phyloP scores from a whole-genome alignment of 2,888 invertebrate genomes.

The Protodeltote pygarga region DNA sequence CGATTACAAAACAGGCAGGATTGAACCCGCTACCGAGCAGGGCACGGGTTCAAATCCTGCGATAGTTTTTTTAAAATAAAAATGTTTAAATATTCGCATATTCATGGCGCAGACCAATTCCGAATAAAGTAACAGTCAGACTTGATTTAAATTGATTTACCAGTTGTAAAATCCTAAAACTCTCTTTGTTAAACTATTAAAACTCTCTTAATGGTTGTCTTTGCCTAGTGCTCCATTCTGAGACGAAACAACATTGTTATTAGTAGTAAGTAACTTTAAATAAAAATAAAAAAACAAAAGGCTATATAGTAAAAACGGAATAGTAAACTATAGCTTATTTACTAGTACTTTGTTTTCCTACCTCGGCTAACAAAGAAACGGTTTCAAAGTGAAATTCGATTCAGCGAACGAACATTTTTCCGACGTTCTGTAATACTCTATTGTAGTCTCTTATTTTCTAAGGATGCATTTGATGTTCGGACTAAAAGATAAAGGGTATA shows the following conservation, averaged over 20 bases:
- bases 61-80: too few species aligned
- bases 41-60: too few species aligned
- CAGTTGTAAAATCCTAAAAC: too few species aligned
- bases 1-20: too few species aligned
- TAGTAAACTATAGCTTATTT: constrained; percentile 60
- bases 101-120: too few species aligned
- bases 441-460: constrained; percentile 49
- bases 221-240: too few species aligned
- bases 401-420: constrained; percentile 56
- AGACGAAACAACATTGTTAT: constrained; percentile 14
- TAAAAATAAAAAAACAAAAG: constrained; percentile 10
- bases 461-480: constrained; percentile 53
- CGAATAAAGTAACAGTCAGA: too few species aligned
- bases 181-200: too few species aligned
- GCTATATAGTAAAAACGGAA: constrained; percentile 32
- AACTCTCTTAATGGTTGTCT: too few species aligned
- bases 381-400: constrained; percentile 64
- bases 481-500: constrained; percentile 39
- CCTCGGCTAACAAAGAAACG: constrained; percentile 58
- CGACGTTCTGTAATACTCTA: constrained; percentile 45
- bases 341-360: constrained; percentile 58
- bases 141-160: too few species aligned
- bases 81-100: too few species aligned
- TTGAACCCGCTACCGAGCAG: too few species aligned
- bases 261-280: constrained; percentile 39